Base-by-base conservation (phyloP, 2,888 invertebrate genomes). In the Anarsia innoxiella region DNA sequence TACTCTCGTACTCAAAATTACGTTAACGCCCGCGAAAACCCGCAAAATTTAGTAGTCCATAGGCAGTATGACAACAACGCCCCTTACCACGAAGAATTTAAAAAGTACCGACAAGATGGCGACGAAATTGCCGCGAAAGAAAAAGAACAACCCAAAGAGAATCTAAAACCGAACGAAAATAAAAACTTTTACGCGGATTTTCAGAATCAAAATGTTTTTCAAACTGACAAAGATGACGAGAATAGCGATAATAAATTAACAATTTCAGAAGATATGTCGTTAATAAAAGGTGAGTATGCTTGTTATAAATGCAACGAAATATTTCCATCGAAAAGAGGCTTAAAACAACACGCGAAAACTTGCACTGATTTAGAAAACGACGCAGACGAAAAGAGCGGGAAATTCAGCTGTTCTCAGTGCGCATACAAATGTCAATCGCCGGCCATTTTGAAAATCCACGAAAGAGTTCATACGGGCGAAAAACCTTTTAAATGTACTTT, bases 391-490 rank as follows among this genome's bases (percentile, higher is more conserved):
- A 75, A 74, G 37, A 28, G 66, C 0, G 82, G 83, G 0, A 85
- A 83, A 28, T 84, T 82, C 16, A 58, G 61, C 0, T 86, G 86
- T 26, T 66, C 59, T 0, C 82, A 80, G 12, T 86, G 86, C 13
- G 62, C 79, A 0, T 86, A 86, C 15, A 52, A 74, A n/a, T 86
- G 86, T 26, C 85, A 84, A 31, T 85, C 86, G 8, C 79, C 84
- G 0, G 86, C 86, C 29, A 85, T 86, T 2, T 59, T 86, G 37
- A 86, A 84, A 53, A 85, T 86, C 1, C 86, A 86, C 44, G 84
- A 83, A 49, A 62, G 86, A 0, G 83, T 80, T 0, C 86, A 86
- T 42, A 75, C 83, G 0, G 86, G 86, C 0, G 86, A 84, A 12
- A 85, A 84, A 16, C 86, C 86, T 0, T 86, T 83, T 19, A 71